A percentile compares a stretch with the other conserved stretches of the same genome.
Conservation (phyloP, 1,140 invertebrate genomes). For the Temnothorax longispinosus region DNA sequence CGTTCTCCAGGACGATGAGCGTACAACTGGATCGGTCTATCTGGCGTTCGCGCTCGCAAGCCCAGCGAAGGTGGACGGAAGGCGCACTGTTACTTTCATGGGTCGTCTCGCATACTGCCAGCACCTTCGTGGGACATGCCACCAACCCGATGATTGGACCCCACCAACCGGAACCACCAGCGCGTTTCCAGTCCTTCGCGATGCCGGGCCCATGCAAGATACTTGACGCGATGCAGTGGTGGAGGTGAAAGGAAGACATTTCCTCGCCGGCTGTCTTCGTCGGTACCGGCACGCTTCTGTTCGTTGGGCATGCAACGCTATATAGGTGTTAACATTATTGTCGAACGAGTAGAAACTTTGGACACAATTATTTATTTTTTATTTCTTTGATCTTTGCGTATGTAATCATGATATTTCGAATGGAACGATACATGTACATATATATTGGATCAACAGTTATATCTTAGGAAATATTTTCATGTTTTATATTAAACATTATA, state of each 20-base stretch:
- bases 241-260: slow-evolving; percentile 83
- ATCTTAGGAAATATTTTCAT: no score
- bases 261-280: slow-evolving; percentile 66
- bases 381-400: not conserved
- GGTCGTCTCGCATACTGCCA: slow-evolving; percentile 77
- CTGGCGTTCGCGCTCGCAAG: slow-evolving; percentile 16
- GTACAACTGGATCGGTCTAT: slow-evolving; percentile 68
- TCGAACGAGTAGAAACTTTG: not conserved
- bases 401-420: not conserved
- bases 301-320: not conserved
- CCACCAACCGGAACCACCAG: slow-evolving; percentile 71
- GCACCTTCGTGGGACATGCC: slow-evolving; percentile 45
- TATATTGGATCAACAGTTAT: not conserved
- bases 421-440: not conserved
- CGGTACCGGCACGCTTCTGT: slow-evolving; percentile 1
- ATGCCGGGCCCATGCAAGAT: slow-evolving; percentile 29
- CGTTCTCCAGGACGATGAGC: slow-evolving; percentile 73
- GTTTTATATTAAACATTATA: no score
- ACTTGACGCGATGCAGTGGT: slow-evolving; percentile 28
- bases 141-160: slow-evolving; percentile 48
- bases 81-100: slow-evolving; percentile 84
- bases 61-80: slow-evolving; percentile 20
- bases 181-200: slow-evolving; percentile 66
- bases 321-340: not conserved
- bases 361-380: not conserved